These are phyloP conservation scores for Parnassius smintheus DNA, from an alignment of 2,888 invertebrate genomes.

Conservation along the genomic window DNA sequence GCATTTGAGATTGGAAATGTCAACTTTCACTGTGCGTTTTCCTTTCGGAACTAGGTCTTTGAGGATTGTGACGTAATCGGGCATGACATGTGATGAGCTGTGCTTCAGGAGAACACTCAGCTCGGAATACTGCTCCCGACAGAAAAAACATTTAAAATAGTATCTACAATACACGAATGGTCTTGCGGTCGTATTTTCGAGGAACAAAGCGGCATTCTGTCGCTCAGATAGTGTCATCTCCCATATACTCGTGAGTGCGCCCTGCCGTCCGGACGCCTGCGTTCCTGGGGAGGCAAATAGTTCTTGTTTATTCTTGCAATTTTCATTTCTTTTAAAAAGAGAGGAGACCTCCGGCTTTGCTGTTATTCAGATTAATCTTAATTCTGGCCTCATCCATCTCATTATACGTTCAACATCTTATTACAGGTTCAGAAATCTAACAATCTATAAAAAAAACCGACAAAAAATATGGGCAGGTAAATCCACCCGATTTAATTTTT, in stretches of 20 bases:
- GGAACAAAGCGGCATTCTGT: conserved; percentile 55
- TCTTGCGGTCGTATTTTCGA: conserved; percentile 51
- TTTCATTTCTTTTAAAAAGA: too few species aligned
- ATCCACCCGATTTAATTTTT: too few species aligned
- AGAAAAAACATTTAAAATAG: conserved; percentile 65
- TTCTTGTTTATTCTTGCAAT: conserved; percentile 6
- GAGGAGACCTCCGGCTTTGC: too few species aligned
- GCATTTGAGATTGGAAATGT: conserved; percentile 59
- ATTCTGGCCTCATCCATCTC: too few species aligned
- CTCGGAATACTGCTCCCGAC: conserved; percentile 53
- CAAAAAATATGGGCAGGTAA: too few species aligned
- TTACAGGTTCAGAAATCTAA: too few species aligned
- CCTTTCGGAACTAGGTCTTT: conserved; percentile 59
- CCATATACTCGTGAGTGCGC: conserved; percentile 59
- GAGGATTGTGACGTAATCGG: conserved; percentile 44
- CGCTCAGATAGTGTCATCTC: conserved; percentile 63
- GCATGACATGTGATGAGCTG: conserved; percentile 47
- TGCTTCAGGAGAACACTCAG: conserved; percentile 51
- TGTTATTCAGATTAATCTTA: too few species aligned
- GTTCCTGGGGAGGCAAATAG: conserved; percentile 27
- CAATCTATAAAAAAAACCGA: too few species aligned
- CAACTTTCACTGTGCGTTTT: conserved; percentile 60
- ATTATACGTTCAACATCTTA: too few species aligned
- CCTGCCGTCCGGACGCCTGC: conserved; percentile 40
- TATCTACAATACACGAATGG: conserved; percentile 65